Conservation (phyloP, 2,888 invertebrate genomes). For the Glaucopsyche alexis region DNA sequence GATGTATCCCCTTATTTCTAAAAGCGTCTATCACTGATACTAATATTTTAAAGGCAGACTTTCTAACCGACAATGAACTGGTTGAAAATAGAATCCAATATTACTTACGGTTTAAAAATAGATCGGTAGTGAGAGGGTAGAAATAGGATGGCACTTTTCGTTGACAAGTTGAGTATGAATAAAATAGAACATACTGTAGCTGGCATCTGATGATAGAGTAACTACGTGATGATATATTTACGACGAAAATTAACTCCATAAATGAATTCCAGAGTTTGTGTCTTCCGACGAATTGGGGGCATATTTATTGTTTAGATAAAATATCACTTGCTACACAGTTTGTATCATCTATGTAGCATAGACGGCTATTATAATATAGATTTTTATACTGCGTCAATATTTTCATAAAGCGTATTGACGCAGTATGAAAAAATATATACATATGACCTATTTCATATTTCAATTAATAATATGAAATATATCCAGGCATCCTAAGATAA, state of each 20-base stretch:
- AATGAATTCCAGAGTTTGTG: not conserved
- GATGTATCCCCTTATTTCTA: conserved; percentile 13
- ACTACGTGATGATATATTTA: not conserved
- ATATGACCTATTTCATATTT: too few species aligned
- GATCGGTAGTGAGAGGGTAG: conserved; percentile 22
- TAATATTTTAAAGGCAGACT: conserved; percentile 21
- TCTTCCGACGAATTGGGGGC: not conserved
- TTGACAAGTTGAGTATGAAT: conserved; percentile 23
- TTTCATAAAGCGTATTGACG: too few species aligned
- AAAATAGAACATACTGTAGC: conserved; percentile 6
- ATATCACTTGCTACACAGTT: too few species aligned
- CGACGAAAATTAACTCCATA: not conserved
- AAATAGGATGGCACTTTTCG: conserved; percentile 24
- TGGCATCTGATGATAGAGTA: not conserved
- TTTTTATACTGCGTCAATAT: too few species aligned
- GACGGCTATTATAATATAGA: too few species aligned
- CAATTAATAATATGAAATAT: too few species aligned
- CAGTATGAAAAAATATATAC: too few species aligned
- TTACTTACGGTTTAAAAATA: conserved; percentile 28
- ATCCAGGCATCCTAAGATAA: too few species aligned
- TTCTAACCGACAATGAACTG: conserved; percentile 26
- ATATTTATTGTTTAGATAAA: too few species aligned
- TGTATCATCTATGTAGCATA: too few species aligned
- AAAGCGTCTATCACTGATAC: conserved; percentile 10
- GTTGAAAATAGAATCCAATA: conserved; percentile 29